Evolutionary conservation across 2,113 vertebrate genomes (phyloP), one percentile per base, ranked within the genome.

Genomic region (Muntiacus muntjak): DNA sequence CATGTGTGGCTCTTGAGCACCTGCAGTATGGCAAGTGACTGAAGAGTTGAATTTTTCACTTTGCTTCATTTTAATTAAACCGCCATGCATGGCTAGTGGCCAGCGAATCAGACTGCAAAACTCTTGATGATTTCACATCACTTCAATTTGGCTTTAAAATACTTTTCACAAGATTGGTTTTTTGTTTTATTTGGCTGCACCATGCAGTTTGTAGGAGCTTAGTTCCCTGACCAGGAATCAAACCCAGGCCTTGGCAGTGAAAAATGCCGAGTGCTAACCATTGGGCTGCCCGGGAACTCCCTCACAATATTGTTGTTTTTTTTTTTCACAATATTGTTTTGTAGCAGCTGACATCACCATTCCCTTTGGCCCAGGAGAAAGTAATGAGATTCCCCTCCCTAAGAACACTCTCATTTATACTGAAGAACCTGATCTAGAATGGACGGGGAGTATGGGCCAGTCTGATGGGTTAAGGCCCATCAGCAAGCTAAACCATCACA

Each of bases 11-110:
- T 92, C 55, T 1, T 25, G 45, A 88, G 52, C 86, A 90, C 76
- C 54, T 94, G 92, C 91, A 91, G 91, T 64, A 92, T 3, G 76
- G 94, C 50, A 76, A 87, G 43, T 86, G 50, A 86, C 43, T 45
- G 14, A 95, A 71, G n/a, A 87, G 88, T 1, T 47, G 40, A 89
- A 85, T 82, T 74, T 55, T 57, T 89, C 40, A 93, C 87, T 90
- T 94, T 76, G 78, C 45, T 87, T 90, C 28, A 93, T 91, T 92
- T 67, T 86, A 91, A 83, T 47, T 64, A 89, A 96, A 87, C 45
- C 47, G 30, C 21, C 74, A 82, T 10, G 6, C 6, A 10, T 71
- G 40, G 58, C 90, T 89, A 90, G 6, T 54, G 57, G 50, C 67
- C 90, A 54, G 12, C 81, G 1, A 52, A 45, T 33, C 13, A 11